A percentile compares a stretch with the other conserved stretches of the same genome.
Conservation (phyloP, 2,797 vertebrate genomes). For the Hephaestus fuliginosus region DNA sequence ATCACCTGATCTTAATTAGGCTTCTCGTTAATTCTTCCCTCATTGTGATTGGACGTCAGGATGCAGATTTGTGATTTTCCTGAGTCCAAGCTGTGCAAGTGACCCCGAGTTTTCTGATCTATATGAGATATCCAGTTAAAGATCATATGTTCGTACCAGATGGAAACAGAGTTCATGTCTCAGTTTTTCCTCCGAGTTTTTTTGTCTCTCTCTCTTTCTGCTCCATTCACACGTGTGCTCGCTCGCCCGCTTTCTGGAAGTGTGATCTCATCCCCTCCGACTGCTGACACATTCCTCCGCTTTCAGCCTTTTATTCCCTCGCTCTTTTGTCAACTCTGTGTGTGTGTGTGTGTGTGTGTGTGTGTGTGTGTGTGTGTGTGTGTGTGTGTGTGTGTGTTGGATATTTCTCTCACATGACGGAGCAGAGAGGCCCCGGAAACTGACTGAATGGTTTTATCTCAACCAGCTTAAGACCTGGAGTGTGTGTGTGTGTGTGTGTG, state of each 20-base stretch:
- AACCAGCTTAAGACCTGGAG: conserved; percentile 30
- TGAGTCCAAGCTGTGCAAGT: not conserved
- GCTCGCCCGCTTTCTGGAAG: conserved; percentile 18
- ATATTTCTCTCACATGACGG: conserved; percentile 30
- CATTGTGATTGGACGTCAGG: not conserved
- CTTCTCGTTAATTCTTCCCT: not conserved
- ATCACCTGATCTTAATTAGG: not conserved
- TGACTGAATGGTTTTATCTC: conserved; percentile 49
- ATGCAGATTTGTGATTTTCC: not conserved
- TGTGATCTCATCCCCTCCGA: conserved; percentile 67
- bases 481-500: conserved; percentile 1
- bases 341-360: conserved; percentile 26
- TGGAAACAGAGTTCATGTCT: conserved; percentile 11
- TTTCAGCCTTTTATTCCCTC: conserved; percentile 58
- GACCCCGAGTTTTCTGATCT: not conserved
- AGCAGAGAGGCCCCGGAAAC: conserved; percentile 56
- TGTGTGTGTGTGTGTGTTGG: conserved; percentile 27
- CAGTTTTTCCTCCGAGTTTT: conserved; percentile 14
- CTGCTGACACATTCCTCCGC: conserved; percentile 73
- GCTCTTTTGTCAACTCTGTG: conserved; percentile 30
- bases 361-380: conserved; percentile 28
- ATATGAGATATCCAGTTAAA: not conserved
- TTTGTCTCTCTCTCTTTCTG: not conserved
- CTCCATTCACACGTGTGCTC: conserved; percentile 13
- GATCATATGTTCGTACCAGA: conserved; percentile 17